Evolutionary conservation across 2,797 vertebrate genomes (phyloP), one percentile per base, ranked within the genome.

Genomic region (Brachymystax lenok): DNA sequence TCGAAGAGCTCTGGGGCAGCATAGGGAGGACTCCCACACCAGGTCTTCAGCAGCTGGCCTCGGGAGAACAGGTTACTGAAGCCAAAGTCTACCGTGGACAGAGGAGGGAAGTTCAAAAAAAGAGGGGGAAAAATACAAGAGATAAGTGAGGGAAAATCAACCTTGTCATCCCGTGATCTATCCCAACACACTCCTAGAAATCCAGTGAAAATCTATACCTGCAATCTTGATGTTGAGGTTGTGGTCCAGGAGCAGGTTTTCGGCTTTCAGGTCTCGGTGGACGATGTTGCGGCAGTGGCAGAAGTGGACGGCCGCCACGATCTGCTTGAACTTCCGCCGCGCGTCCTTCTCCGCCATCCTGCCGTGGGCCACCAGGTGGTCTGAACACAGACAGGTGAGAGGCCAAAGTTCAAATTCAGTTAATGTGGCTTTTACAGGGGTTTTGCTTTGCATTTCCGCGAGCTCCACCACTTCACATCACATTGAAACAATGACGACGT

Each of bases 171-270:
- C 40, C 3, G 10, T 46, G 10, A 46, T 46, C 40, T 13, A 13
- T 10, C 40, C 40, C 40, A 46, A 13, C 78, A 76, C 69, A 13
- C 51, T 28, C 28, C 52, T 21, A 73, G 52, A 66, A n/a, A 13
- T 46, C 40, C 12, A 46, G 10, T 3, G 40, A 46, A 46, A 46
- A 46, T 2, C 40, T 12, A 90, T 84, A 96, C 96, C 98, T 96
- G 98, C 98, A 73, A 99, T 99, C 94, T 99, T 99, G 92, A 99
- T 99, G 93, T 99, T 99, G 59, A 99, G 96, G 88, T 99, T 99
- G 80, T 97, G 97, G 86, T 99, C 98, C 93, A 99, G 95, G 82
- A 99, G 95, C 69, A 99, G 94, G 75, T 99, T 99, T 90, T 99
- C 98, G 2, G 98, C 98, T 92, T 99, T 99, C 88, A 99, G 91